Evolutionary conservation across 2,113 vertebrate species (phyloP).

Genomic region (Gymnorhina tibicen): DNA sequence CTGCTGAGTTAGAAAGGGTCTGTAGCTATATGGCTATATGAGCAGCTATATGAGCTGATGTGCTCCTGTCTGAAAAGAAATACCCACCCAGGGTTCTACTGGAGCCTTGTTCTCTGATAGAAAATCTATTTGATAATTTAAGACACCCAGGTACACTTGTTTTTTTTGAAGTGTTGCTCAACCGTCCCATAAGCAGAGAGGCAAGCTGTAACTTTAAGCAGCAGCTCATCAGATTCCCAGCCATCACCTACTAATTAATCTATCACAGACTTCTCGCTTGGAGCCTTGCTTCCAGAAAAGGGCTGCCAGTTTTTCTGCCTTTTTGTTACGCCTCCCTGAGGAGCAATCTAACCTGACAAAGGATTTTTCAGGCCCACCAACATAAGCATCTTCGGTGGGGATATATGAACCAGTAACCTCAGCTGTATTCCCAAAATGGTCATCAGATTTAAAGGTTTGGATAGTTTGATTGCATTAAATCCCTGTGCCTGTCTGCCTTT

Average conservation of each 20-base stretch:
- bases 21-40: not conserved
- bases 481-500: not conserved
- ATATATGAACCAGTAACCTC: not conserved
- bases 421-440: not conserved
- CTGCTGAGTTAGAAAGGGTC: not conserved
- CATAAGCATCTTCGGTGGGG: not conserved
- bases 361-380: not conserved
- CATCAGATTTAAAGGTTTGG: not conserved
- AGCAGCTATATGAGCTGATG: no score
- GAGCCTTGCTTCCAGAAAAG: not conserved
- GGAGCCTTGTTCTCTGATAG: not conserved
- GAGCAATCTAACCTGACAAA: not conserved
- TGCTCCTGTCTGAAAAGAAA: not conserved
- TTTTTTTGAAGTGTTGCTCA: not conserved
- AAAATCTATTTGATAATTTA: not conserved
- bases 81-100: not conserved
- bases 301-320: not conserved
- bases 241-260: conserved; percentile 7
- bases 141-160: not conserved
- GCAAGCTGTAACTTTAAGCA: conserved; percentile 1
- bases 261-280: not conserved
- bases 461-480: not conserved
- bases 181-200: not conserved
- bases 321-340: not conserved
- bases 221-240: not conserved